Evolutionary conservation across 2,113 vertebrate genomes (phyloP), one percentile per base, ranked within the genome.

Genomic region (Vidua chalybeata): DNA sequence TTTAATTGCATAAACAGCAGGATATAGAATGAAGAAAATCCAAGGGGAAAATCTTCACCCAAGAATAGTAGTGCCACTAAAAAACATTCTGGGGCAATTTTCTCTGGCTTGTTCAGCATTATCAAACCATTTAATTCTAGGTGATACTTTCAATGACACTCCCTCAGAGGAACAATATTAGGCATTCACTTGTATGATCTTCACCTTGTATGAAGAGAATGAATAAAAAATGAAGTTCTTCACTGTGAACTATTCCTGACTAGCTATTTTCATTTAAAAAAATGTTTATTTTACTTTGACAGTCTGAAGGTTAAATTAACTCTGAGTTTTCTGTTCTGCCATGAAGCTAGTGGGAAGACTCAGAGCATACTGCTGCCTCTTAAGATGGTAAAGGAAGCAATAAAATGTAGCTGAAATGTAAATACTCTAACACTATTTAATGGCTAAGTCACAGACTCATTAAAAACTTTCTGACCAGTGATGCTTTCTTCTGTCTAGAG

Each of bases 201-300:
- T 97, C 97, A 96, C 96, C 92, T 97, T 97, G 96, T 97, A 97
- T 97, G 97, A 98, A 98, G 88, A 97, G 92, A 97, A 98, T 98
- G 90, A 98, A 98, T 98, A 97, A 97, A 98, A 98, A 98, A 98
- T 98, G 96, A 98, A 98, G 96, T 94, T 97, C 93, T 97, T 97
- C 95, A 93, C 94, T 93, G 78, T 96, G 95, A 97, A 97, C 96
- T 97, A 96, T 97, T 97, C 94, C 97, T 77, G 21, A 96, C 96
- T 97, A 98, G 89, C 88, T 97, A 95, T 97, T 98, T 98, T 97
- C 97, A 97, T 98, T 98, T 98, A 6, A 91, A 97, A 98, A 98
- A 89, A 81, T 97, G 96, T 98, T 98, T 98, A 95, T 98, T 97
- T 98, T 98, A 96, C 93, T 97, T 97, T 97, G 97, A 97, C 96